A percentile compares a stretch with the other conserved stretches of the same genome.
These are phyloP conservation scores for Penelope pileata DNA, from an alignment of 2,113 vertebrate genomes.

Conservation along the genomic window DNA sequence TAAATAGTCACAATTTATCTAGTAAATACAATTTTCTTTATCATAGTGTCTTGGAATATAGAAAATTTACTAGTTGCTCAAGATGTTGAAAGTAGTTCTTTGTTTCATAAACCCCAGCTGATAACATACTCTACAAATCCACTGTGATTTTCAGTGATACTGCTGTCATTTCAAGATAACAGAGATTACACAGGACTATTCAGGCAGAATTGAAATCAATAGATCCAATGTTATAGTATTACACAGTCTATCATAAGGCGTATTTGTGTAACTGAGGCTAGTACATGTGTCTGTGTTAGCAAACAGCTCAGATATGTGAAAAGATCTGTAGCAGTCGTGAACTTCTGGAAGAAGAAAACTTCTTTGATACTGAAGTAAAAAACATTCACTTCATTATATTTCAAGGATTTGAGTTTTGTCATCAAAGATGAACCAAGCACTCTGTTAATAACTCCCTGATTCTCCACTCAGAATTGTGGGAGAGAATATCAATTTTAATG, in stretches of 20 bases:
- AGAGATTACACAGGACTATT: not conserved
- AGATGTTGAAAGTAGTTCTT: not conserved
- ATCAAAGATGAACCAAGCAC: not conserved
- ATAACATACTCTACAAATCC: not conserved
- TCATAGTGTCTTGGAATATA: not conserved
- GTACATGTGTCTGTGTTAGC: too few relatives aligned
- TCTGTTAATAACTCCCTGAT: not conserved
- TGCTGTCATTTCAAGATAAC: not conserved
- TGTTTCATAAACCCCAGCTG: not conserved
- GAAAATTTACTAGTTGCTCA: not conserved
- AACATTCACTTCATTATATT: not conserved
- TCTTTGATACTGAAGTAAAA: not conserved
- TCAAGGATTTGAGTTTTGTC: not conserved
- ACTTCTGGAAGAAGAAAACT: not conserved
- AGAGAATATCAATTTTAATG: not conserved
- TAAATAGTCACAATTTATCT: not conserved
- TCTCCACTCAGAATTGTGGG: not conserved
- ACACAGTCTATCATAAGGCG: not conserved
- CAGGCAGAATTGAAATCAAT: not conserved
- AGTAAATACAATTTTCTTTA: not conserved
- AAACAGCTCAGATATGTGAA: not conserved
- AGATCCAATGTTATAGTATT: not conserved
- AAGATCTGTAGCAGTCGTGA: not conserved
- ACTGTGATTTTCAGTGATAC: not conserved
- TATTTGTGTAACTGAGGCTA: not conserved